Evolutionary conservation across 2,113 vertebrate genomes (phyloP), one percentile per base, ranked within the genome.

Genomic region (Ancistrus triradiatus): DNA sequence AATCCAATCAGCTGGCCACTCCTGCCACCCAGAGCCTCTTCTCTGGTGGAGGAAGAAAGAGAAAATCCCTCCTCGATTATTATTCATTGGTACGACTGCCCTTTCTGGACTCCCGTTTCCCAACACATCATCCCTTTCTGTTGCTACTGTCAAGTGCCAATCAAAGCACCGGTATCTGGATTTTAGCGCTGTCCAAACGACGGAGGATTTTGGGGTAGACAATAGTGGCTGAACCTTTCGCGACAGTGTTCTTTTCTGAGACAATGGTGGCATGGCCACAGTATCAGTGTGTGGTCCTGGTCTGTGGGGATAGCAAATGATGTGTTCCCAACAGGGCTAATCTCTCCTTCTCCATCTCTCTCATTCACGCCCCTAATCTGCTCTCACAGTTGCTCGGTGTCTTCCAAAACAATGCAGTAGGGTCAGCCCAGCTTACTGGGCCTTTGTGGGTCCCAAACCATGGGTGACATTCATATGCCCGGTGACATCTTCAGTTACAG

Each of bases 211-310:
- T 43, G 2, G 2, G 40, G 10, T 64, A 78, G 72, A 88, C 87
- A 87, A 88, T 82, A 63, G 70, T 63, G 59, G 51, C 66, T 15
- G 71, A 82, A 73, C 78, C 80, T 66, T 77, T 73, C 68, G 77
- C 53, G 59, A 66, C 59, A 62, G 75, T 74, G 78, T 63, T 76
- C 78, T 68, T 78, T 42, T 33, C 37, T 21, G 59, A 80, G 73
- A 96, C 92, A 96, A 94, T 91, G 76, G 81, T 76, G 84, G 81
- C 81, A 88, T 78, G 85, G 86, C 81, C 79, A 78, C 85, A 78
- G 83, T 91, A 87, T 87, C 90, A 93, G 93, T 97, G 95, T 98
- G 95, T 97, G 95, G 95, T 97, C 95, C 82, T 64, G 37, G 35
- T 35, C 60, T 51, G 57, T 58, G 58, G 63, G 6, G 43, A 55